These are phyloP conservation scores for Amphipoea oculea DNA, from an alignment of 2,888 invertebrate genomes.

Conservation along the genomic window DNA sequence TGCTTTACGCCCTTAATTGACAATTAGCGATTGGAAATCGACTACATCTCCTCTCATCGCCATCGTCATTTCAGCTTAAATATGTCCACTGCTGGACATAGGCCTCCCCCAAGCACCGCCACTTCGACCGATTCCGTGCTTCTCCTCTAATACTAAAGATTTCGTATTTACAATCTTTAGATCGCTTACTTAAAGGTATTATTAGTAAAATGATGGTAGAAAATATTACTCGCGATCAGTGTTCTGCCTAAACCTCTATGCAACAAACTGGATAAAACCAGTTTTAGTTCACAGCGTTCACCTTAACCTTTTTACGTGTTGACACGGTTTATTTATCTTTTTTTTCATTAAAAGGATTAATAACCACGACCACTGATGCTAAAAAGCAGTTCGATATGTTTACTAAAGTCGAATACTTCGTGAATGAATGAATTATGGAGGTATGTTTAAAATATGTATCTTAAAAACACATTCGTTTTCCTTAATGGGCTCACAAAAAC, in stretches of 20 bases:
- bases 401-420: constrained; percentile 17
- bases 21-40: neutral
- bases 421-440: constrained; percentile 31
- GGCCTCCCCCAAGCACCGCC: too few species aligned
- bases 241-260: neutral
- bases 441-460: constrained; percentile 9
- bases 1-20: neutral
- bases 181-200: neutral
- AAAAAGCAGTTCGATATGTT: constrained; percentile 6
- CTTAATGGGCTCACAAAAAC: constrained; percentile 22
- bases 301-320: constrained; percentile 36
- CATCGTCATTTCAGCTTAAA: too few species aligned
- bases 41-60: neutral
- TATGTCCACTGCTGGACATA: too few species aligned
- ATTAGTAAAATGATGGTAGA: neutral
- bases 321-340: constrained; percentile 27
- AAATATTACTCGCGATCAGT: neutral
- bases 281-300: constrained; percentile 1
- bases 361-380: constrained; percentile 11
- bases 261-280: constrained; percentile 20
- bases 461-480: constrained; percentile 38
- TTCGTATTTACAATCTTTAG: neutral
- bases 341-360: constrained; percentile 19
- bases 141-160: neutral
- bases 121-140: too few species aligned